A percentile compares a stretch with the other conserved stretches of the same genome.
phyloP scores from a whole-genome alignment of 53 echinoderm and acorn worm genomes.

The Holothuria scabra region DNA sequence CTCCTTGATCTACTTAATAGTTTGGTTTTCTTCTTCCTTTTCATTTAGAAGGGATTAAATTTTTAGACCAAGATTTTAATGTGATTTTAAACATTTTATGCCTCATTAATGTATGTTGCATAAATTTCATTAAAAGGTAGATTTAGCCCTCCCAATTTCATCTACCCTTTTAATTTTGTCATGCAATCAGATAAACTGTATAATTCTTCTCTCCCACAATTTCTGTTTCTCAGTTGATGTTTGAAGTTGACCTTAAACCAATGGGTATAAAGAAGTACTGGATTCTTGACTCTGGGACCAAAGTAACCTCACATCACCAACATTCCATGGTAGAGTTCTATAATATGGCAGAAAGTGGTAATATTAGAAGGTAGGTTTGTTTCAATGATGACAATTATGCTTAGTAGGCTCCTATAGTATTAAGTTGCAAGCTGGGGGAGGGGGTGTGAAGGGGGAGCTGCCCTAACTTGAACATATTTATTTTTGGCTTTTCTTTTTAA shows the following conservation, averaged over 20 bases:
- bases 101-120: conserved; percentile 67
- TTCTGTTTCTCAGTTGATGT: conserved; percentile 71
- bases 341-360: conserved; percentile 54
- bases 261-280: conserved; percentile 87
- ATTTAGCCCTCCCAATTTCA: no score
- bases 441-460: no score
- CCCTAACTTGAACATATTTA: no score
- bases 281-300: conserved; percentile 71
- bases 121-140: conserved; percentile 19
- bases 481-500: no score
- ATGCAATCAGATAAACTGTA: no score
- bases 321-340: conserved; percentile 72
- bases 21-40: no score
- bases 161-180: no score
- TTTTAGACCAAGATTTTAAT: no score
- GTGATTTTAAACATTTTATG: conserved; percentile 6
- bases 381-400: background rate
- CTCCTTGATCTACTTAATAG: no score
- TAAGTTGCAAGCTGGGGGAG: no score
- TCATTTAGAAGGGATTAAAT: no score
- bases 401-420: no score
- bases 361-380: conserved; percentile 38
- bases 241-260: conserved; percentile 82
- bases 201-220: background rate
- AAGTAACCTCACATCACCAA: conserved; percentile 65